A percentile compares a stretch with the other conserved stretches of the same genome.
Conservation (phyloP, 2,797 vertebrate genomes). For the Chloroceryle inda region DNA sequence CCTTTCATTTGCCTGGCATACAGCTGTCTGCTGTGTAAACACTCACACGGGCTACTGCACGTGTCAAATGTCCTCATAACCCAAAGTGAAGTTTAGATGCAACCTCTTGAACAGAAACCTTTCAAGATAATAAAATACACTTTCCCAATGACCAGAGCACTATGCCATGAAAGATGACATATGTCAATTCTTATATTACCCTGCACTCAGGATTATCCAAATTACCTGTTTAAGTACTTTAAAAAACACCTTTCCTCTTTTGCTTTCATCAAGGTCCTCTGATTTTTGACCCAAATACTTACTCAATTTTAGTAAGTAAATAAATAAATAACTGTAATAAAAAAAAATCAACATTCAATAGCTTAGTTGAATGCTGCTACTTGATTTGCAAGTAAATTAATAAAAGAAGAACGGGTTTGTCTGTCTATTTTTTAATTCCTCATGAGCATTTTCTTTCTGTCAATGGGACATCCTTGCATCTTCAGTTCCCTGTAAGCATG, state of each 20-base stretch:
- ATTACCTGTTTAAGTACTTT: neutral
- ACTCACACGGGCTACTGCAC: neutral
- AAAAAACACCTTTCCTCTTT: neutral
- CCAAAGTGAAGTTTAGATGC: neutral
- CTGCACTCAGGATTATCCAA: neutral
- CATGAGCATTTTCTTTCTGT: neutral
- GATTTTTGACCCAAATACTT: neutral
- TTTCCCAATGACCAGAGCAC: neutral
- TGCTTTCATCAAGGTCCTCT: neutral
- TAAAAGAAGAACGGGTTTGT: neutral
- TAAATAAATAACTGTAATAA: neutral
- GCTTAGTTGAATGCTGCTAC: neutral
- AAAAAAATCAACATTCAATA: neutral
- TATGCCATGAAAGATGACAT: neutral
- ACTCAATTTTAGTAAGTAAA: neutral
- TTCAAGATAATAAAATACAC: constrained; percentile 1
- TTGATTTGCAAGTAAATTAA: constrained; percentile 37
- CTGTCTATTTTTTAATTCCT: neutral
- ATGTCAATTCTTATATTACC: neutral
- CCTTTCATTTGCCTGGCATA: neutral
- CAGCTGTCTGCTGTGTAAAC: neutral
- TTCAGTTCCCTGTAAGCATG: neutral
- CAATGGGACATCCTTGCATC: neutral
- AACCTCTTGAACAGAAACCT: neutral
- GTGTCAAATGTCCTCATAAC: neutral